phyloP scores from a whole-genome alignment of 2,888 invertebrate species.

The Cataglyphis altisquamis region DNA sequence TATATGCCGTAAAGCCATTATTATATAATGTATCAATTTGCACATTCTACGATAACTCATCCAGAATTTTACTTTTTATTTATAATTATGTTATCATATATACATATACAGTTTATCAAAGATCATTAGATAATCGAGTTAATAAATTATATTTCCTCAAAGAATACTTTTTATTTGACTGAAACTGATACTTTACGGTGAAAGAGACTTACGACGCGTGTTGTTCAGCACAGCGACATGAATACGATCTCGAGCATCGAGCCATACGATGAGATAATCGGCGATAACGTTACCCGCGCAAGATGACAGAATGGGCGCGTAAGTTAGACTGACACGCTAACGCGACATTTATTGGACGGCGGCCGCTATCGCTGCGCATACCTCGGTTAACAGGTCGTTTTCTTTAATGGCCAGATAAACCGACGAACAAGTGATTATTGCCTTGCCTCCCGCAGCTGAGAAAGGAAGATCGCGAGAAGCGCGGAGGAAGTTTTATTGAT shows the following conservation, averaged over 20 bases:
- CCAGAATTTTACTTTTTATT: not conserved
- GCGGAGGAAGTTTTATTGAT: constrained; percentile 24
- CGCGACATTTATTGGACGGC: constrained; percentile 73
- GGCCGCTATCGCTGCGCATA: constrained; percentile 60
- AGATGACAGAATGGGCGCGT: constrained; percentile 65
- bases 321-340: constrained; percentile 60
- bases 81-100: no score
- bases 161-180: not conserved
- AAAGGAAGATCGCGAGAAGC: constrained; percentile 10
- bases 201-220: constrained; percentile 11
- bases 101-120: not conserved
- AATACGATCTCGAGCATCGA: constrained; percentile 26
- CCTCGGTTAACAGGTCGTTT: constrained; percentile 79
- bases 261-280: constrained; percentile 42
- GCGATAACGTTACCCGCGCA: constrained; percentile 60
- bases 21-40: not conserved
- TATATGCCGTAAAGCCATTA: not conserved
- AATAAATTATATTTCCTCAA: not conserved
- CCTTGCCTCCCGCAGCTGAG: constrained; percentile 17
- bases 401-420: constrained; percentile 80
- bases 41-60: not conserved
- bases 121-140: not conserved
- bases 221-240: constrained; percentile 13
- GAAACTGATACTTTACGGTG: not conserved
- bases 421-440: constrained; percentile 62